phyloP scores from a whole-genome alignment of 2,113 vertebrate species.

The Edolisoma coerulescens region DNA sequence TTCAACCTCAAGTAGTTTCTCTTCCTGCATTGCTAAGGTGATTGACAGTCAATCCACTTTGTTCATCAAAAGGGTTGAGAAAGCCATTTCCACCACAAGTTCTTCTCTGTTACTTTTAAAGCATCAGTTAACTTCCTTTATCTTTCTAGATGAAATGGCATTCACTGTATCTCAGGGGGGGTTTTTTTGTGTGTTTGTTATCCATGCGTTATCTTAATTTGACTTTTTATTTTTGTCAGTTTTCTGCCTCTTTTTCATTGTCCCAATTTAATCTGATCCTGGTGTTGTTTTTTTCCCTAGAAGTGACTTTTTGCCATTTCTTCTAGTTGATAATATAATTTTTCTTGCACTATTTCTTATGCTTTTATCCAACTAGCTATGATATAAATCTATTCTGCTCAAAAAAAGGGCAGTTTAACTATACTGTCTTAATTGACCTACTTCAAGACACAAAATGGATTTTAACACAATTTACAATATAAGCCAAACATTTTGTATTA shows the following conservation, averaged over 20 bases:
- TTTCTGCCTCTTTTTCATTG: neutral
- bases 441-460: neutral
- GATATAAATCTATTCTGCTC: neutral
- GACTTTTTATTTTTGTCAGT: neutral
- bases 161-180: neutral
- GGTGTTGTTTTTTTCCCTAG: rapidly evolving
- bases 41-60: neutral
- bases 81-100: neutral
- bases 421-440: neutral
- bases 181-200: neutral
- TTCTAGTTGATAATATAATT: neutral
- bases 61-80: neutral
- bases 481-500: neutral
- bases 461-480: neutral
- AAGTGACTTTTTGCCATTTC: neutral
- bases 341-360: neutral
- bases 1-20: neutral
- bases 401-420: neutral
- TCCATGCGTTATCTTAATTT: neutral
- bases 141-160: neutral
- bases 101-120: neutral
- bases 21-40: neutral
- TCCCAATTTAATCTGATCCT: neutral
- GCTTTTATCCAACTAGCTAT: neutral
- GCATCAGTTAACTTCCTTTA: neutral